Conservation (phyloP, 1,140 invertebrate species). For the Diploscapter pachys region DNA sequence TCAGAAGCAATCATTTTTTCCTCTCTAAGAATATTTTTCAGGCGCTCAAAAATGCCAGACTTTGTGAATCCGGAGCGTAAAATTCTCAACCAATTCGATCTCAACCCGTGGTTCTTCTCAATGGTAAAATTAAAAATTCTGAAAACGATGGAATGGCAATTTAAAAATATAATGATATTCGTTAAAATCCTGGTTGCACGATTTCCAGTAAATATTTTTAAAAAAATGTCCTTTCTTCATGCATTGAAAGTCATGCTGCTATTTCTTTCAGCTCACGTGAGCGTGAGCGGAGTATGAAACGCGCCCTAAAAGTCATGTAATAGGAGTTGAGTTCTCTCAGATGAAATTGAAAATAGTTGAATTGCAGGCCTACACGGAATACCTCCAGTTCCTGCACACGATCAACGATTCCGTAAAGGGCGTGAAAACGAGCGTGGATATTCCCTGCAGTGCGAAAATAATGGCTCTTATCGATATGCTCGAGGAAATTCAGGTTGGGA, state of each 20-base stretch:
- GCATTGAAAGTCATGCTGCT: neutral
- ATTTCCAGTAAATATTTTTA: neutral
- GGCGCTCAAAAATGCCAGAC: too few species aligned
- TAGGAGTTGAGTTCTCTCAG: neutral
- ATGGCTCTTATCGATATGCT: conserved; percentile 45
- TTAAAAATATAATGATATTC: neutral
- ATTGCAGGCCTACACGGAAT: conserved; percentile 50
- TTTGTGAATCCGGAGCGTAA: neutral
- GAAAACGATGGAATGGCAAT: too few species aligned
- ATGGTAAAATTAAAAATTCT: conserved; percentile 30
- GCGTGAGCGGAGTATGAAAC: neutral
- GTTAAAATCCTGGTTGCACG: neutral
- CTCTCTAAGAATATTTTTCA: too few species aligned
- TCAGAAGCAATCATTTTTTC: too few species aligned
- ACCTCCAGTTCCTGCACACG: conserved; percentile 46
- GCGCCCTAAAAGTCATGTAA: neutral
- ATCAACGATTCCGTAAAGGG: conserved; percentile 44
- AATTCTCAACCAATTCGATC: conserved; percentile 51
- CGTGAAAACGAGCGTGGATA: conserved; percentile 42
- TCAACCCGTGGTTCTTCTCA: conserved; percentile 48
- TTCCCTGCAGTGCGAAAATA: conserved; percentile 28
- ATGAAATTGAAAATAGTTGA: neutral
- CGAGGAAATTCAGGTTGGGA: conserved; percentile 36
- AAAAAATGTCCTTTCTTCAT: conserved; percentile 8
- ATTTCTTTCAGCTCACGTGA: neutral